These are phyloP conservation scores for Serripes groenlandicus DNA, from an alignment of 2,888 invertebrate genomes.

Conservation along the genomic window DNA sequence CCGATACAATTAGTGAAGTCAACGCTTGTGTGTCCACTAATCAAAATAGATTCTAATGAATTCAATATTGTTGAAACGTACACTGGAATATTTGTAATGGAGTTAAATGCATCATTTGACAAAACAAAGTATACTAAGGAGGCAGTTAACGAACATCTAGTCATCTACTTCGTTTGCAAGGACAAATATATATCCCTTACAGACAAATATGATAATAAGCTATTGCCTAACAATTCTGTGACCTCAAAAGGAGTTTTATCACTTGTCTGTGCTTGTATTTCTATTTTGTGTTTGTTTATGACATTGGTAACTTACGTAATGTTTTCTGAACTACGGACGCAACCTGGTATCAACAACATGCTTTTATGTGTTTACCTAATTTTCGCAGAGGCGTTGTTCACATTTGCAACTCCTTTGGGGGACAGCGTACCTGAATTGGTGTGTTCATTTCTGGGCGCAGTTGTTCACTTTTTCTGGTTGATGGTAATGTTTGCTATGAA, in stretches of 20 bases:
- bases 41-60: neutral
- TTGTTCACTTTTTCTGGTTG: slow-evolving; percentile 59
- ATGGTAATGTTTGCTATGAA: slow-evolving; percentile 43
- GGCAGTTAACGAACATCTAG: neutral
- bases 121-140: neutral
- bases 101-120: neutral
- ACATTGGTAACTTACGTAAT: slow-evolving; percentile 48
- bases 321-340: slow-evolving; percentile 45
- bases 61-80: neutral
- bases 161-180: slow-evolving; percentile 8
- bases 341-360: slow-evolving; percentile 61
- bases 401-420: slow-evolving; percentile 28
- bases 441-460: slow-evolving; percentile 35
- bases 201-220: too few relatives aligned
- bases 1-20: slow-evolving; percentile 1
- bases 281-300: slow-evolving; percentile 31
- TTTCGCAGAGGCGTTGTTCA: slow-evolving; percentile 46
- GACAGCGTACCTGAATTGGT: neutral
- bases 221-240: neutral
- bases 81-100: neutral
- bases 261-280: slow-evolving; percentile 27
- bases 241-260: slow-evolving; percentile 42
- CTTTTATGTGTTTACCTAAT: slow-evolving; percentile 29
- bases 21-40: slow-evolving; percentile 12
- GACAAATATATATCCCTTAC: slow-evolving; percentile 1